These are phyloP conservation scores for Alauda arvensis DNA, from an alignment of 2,797 vertebrate genomes.

Conservation along the genomic window DNA sequence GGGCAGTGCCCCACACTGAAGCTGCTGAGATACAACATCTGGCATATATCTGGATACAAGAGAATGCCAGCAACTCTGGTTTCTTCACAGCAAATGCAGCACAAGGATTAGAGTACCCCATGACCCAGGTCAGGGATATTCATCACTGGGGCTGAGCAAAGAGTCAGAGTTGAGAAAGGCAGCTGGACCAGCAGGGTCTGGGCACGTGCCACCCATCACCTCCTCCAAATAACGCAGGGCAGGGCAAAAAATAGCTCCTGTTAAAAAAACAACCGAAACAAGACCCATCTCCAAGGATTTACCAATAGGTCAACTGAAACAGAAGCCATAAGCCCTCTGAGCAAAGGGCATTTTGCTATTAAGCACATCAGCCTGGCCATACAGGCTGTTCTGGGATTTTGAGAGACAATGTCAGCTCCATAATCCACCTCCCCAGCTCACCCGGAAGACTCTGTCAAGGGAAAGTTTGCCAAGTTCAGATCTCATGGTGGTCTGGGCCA, in stretches of 20 bases:
- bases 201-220: neutral
- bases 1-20: neutral
- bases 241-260: neutral
- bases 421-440: constrained; percentile 55
- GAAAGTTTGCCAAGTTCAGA: constrained; percentile 96
- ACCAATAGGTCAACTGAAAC: neutral
- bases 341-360: neutral
- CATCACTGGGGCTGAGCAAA: neutral
- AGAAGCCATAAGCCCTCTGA: neutral
- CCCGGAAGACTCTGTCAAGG: constrained; percentile 95
- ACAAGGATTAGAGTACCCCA: neutral
- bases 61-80: neutral
- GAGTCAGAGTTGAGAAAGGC: rapidly evolving
- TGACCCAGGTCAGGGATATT: neutral
- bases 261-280: neutral
- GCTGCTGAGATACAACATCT: neutral
- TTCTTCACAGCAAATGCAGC: neutral
- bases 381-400: neutral
- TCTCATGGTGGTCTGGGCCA: constrained; percentile 97
- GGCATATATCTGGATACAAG: neutral
- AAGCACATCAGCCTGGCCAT: rapidly evolving
- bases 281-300: neutral
- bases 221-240: neutral
- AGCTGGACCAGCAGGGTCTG: neutral
- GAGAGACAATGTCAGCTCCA: rapidly evolving